These are phyloP conservation scores for Dendrolimus houi DNA, from an alignment of 2,888 invertebrate genomes.

Conservation along the genomic window DNA sequence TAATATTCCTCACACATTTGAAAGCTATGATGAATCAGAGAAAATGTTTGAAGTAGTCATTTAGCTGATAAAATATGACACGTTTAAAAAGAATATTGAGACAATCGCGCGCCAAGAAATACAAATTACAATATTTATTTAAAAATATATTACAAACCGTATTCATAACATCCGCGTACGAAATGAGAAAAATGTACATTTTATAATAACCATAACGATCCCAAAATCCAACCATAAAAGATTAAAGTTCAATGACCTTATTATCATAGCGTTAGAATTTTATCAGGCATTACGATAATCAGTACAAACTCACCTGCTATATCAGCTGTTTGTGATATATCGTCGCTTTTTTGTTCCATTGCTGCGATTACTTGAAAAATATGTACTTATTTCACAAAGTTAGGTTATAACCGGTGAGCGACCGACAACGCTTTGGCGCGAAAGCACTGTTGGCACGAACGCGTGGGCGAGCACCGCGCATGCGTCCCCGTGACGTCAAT, in stretches of 20 bases:
- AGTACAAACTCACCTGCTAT: slow-evolving; percentile 43
- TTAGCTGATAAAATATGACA: background rate
- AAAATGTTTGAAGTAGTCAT: background rate
- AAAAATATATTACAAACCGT: no score
- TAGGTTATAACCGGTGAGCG: slow-evolving; percentile 57
- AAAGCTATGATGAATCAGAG: background rate
- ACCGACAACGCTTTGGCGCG: slow-evolving; percentile 62
- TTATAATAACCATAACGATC: no score
- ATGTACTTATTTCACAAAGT: slow-evolving; percentile 23
- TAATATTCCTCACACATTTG: background rate
- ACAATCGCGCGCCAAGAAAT: slow-evolving; percentile 12
- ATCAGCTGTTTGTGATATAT: slow-evolving; percentile 26
- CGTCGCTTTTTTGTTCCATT: slow-evolving; percentile 44
- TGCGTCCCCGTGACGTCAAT: slow-evolving; percentile 59
- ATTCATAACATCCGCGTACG: no score
- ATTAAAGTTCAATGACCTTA: slow-evolving; percentile 15
- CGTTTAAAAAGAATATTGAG: background rate
- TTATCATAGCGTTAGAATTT: slow-evolving; percentile 6
- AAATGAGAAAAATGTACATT: no score
- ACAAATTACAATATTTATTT: slow-evolving; percentile 24
- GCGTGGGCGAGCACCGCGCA: slow-evolving; percentile 53
- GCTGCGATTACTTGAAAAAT: slow-evolving; percentile 13
- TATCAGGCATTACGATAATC: background rate
- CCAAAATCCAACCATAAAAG: background rate
- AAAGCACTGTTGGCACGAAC: slow-evolving; percentile 35